phyloP scores from a whole-genome alignment of 2,888 invertebrate species.

The Yponomeuta cagnagella region DNA sequence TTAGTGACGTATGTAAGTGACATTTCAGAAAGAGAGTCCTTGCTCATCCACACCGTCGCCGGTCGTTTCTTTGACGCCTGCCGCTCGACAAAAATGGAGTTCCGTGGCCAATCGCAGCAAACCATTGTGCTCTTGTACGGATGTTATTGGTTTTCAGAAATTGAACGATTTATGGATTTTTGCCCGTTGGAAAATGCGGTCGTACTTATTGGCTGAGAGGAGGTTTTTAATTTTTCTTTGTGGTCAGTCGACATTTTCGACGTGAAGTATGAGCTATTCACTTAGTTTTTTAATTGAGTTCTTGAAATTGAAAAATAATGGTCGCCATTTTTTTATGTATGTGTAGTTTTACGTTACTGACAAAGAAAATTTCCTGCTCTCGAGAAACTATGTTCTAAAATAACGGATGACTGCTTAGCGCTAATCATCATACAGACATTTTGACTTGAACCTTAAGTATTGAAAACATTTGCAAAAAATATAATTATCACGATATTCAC shows the following conservation, averaged over 20 bases:
- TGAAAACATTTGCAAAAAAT: too few species aligned
- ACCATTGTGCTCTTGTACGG: conserved; percentile 2
- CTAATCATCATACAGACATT: too few species aligned
- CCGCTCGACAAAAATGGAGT: conserved; percentile 7
- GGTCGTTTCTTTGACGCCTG: conserved; percentile 29
- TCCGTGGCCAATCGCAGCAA: neutral
- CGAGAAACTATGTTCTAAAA: too few species aligned
- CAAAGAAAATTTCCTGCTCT: too few species aligned
- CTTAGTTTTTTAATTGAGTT: too few species aligned
- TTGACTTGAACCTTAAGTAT: too few species aligned
- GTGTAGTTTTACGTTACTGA: too few species aligned
- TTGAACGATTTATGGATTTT: neutral
- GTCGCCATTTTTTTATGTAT: too few species aligned
- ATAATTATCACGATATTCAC: too few species aligned
- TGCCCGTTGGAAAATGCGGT: neutral
- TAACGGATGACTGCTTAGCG: too few species aligned
- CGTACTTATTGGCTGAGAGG: neutral
- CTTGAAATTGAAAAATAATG: too few species aligned
- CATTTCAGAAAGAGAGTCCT: neutral
- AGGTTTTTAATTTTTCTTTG: neutral
- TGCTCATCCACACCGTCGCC: neutral
- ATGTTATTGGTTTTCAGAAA: neutral
- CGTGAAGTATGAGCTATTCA: too few species aligned
- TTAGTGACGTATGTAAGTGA: neutral
- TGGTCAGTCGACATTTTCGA: neutral